These are phyloP conservation scores for Ammospiza caudacuta DNA, from an alignment of 2,113 vertebrate species.

Conservation along the genomic window DNA sequence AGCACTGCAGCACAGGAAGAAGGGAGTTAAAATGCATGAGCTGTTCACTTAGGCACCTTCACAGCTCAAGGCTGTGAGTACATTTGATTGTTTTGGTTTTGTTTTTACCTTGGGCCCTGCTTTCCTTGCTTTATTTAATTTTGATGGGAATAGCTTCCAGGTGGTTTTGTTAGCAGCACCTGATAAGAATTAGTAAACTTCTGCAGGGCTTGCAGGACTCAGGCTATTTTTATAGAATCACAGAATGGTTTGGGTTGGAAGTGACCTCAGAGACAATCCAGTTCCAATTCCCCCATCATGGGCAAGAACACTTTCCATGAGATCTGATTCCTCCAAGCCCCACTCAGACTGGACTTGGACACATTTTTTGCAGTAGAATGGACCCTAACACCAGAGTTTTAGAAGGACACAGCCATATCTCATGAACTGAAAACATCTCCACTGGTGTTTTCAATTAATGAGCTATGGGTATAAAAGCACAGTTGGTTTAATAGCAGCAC, in stretches of 20 bases:
- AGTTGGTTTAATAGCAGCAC: neutral
- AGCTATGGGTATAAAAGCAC: neutral
- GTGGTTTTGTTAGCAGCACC: neutral
- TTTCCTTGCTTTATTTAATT: slow-evolving; percentile 5
- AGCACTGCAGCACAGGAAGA: neutral
- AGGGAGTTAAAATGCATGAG: slow-evolving; percentile 41
- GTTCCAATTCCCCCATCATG: neutral
- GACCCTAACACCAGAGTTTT: neutral
- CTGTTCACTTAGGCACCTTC: slow-evolving; percentile 37
- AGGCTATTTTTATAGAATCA: neutral
- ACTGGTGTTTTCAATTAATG: neutral
- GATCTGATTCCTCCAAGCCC: neutral
- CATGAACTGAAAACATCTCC: neutral
- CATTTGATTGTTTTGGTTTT: neutral
- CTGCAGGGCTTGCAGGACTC: neutral
- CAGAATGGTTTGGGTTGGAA: neutral
- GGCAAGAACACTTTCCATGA: neutral
- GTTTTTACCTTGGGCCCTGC: neutral
- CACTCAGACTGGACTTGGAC: neutral
- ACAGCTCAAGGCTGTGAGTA: slow-evolving; percentile 1
- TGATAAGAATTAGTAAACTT: neutral
- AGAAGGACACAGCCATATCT: neutral
- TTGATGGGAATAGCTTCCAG: neutral
- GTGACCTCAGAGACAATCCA: neutral
- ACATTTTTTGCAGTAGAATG: neutral